Evolutionary conservation across 2,888 invertebrate genomes (phyloP).

Genomic region (Cephus sareptanus): DNA sequence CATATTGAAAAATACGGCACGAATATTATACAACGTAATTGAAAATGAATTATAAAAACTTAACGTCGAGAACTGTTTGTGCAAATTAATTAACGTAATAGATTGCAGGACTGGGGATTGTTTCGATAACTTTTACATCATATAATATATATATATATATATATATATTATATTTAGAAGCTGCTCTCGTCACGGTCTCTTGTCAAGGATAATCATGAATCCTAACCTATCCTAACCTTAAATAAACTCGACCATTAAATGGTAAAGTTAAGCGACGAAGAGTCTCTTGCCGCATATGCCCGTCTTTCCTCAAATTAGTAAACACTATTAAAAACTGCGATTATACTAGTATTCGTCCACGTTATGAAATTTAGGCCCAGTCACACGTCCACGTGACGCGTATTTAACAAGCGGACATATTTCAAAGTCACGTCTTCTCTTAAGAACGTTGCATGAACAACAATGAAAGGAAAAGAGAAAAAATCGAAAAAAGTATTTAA

Average conservation of each 20-base stretch:
- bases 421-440: background rate
- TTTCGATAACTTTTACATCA: background rate
- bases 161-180: constrained; percentile 17
- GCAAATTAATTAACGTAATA: background rate
- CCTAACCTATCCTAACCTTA: constrained; percentile 18
- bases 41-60: background rate
- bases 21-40: background rate
- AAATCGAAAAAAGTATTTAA: background rate
- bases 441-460: too few species aligned
- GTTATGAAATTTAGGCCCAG: background rate
- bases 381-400: background rate
- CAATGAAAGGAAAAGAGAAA: background rate
- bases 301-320: background rate
- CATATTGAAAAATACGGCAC: background rate
- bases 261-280: background rate
- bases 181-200: constrained; percentile 18
- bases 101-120: background rate
- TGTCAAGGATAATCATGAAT: constrained; percentile 21
- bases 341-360: background rate
- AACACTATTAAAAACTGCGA: background rate
- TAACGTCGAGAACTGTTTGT: background rate
- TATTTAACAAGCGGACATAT: background rate
- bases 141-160: background rate
- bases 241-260: background rate
- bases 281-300: background rate